These are phyloP conservation scores for Andrena bicolor DNA, from an alignment of 2,888 invertebrate species.

Conservation along the genomic window DNA sequence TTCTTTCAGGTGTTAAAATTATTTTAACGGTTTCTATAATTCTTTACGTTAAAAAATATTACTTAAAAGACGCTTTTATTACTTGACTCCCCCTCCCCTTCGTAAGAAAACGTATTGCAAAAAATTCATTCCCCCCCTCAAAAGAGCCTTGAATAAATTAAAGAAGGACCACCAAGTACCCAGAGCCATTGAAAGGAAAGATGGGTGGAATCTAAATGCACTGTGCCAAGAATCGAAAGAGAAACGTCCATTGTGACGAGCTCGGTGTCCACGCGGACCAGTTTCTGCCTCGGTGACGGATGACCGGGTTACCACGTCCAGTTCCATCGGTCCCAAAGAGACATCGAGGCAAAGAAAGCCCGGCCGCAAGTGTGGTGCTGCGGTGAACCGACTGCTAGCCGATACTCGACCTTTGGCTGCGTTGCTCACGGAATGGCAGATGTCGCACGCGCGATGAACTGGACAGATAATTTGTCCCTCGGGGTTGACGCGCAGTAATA, in stretches of 20 bases:
- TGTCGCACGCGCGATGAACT: constrained; percentile 12
- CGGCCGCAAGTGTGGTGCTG: constrained; percentile 1
- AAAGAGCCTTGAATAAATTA: too few species aligned
- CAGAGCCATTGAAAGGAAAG: too few species aligned
- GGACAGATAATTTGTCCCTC: constrained; percentile 34
- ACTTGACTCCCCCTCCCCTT: too few species aligned
- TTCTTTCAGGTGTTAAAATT: too few species aligned
- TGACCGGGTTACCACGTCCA: constrained; percentile 22
- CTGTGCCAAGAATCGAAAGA: too few species aligned
- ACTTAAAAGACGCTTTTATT: too few species aligned
- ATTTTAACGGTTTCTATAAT: too few species aligned
- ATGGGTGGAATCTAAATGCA: too few species aligned
- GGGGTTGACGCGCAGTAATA: neutral
- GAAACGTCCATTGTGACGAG: neutral
- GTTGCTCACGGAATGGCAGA: constrained; percentile 30
- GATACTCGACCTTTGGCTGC: constrained; percentile 18
- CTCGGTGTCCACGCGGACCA: neutral
- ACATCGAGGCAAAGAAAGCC: neutral
- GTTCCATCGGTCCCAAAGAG: neutral
- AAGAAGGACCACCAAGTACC: too few species aligned
- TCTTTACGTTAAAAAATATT: too few species aligned
- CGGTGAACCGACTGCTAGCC: constrained; percentile 12
- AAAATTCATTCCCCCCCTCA: too few species aligned
- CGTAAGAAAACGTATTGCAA: too few species aligned
- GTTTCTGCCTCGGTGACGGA: neutral